These are phyloP conservation scores for Oenanthe melanoleuca DNA, from an alignment of 2,113 vertebrate species.

Conservation along the genomic window DNA sequence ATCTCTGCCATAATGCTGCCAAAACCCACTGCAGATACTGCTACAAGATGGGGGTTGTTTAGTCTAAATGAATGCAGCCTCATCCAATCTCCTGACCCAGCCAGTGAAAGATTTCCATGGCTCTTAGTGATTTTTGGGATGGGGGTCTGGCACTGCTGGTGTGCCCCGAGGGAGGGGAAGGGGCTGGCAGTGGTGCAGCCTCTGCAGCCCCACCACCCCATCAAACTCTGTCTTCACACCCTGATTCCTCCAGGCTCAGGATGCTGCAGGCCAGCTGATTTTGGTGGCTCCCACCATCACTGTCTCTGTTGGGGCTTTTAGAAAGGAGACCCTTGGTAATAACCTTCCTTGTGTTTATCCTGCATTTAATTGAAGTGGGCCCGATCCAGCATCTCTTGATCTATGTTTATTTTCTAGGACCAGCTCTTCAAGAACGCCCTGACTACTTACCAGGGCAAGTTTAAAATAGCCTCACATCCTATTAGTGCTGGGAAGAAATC, in stretches of 20 bases:
- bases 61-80: neutral
- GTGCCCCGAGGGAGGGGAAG: neutral
- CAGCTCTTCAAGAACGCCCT: neutral
- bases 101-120: neutral
- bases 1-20: neutral
- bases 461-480: conserved; percentile 42
- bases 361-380: rapidly evolving
- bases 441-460: neutral
- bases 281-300: neutral
- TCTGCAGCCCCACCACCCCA: neutral
- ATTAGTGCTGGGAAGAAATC: conserved; percentile 35
- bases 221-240: neutral
- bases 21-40: neutral
- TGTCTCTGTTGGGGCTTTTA: neutral
- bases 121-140: neutral
- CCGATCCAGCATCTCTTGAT: neutral
- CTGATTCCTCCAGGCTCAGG: neutral
- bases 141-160: neutral
- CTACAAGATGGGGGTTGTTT: rapidly evolving
- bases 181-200: neutral
- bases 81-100: neutral
- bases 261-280: neutral
- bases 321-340: neutral
- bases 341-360: neutral
- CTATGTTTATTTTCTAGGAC: neutral